These are phyloP conservation scores for Dromococcyx pavoninus DNA, from an alignment of 2,797 vertebrate species.

Conservation along the genomic window DNA sequence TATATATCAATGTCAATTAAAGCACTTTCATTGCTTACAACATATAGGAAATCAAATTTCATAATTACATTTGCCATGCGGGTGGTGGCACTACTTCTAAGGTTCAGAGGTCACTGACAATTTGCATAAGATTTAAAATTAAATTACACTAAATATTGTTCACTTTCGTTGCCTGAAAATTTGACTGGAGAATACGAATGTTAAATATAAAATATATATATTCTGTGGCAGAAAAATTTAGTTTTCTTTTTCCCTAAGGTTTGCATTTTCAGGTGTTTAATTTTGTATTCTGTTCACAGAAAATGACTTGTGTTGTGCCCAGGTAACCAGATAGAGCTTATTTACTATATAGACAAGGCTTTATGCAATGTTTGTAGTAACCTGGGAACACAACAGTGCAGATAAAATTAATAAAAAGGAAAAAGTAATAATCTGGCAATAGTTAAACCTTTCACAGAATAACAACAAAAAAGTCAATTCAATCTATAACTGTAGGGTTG, in stretches of 20 bases:
- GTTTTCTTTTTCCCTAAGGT: not conserved
- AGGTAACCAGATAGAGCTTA: not conserved
- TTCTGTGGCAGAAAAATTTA: not conserved
- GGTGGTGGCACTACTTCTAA: conserved; percentile 18
- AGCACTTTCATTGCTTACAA: conserved; percentile 56
- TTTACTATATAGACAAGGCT: not conserved
- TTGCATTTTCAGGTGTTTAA: not conserved
- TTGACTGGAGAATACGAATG: not conserved
- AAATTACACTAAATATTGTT: conserved; percentile 17
- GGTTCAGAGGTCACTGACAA: conserved; percentile 52
- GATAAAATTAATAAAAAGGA: conserved; percentile 11
- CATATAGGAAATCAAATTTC: conserved; percentile 70
- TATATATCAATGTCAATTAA: conserved; percentile 77
- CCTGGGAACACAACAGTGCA: not conserved
- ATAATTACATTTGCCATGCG: conserved; percentile 59
- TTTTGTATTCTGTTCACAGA: not conserved
- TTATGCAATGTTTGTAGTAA: not conserved
- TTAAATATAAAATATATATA: not conserved
- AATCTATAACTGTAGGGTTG: not conserved
- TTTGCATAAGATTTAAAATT: conserved; percentile 59
- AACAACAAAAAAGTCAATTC: not conserved
- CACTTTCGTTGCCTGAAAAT: not conserved
- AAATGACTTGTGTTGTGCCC: not conserved
- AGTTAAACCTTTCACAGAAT: not conserved
- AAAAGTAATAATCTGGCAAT: not conserved